Conservation (phyloP, 2,888 invertebrate species). For the Caenorhabditis sulstoni region DNA sequence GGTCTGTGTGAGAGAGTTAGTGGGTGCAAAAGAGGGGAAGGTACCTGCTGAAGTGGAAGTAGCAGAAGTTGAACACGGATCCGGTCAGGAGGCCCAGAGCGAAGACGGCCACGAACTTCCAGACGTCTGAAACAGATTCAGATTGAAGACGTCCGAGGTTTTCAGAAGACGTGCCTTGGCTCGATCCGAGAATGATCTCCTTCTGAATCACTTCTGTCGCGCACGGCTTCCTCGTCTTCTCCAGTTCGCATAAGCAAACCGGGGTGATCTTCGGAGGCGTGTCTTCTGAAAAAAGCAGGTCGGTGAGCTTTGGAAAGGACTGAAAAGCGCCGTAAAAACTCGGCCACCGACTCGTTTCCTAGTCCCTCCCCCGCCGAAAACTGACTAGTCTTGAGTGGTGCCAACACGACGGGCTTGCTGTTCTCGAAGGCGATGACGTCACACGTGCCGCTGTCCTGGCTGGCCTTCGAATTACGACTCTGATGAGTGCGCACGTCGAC, state of each 20-base stretch:
- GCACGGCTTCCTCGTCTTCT: conserved; percentile 43
- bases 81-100: conserved; percentile 53
- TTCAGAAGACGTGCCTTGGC: too few species aligned
- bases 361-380: too few species aligned
- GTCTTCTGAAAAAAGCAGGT: conserved; percentile 23
- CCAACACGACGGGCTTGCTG: conserved; percentile 37
- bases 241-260: conserved; percentile 25
- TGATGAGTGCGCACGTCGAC: conserved; percentile 55
- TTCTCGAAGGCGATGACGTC: conserved; percentile 41
- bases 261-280: conserved; percentile 6
- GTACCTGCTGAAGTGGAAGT: conserved; percentile 48
- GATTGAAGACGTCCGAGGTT: not conserved
- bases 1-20: conserved; percentile 17
- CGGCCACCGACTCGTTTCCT: too few species aligned
- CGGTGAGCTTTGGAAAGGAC: too few species aligned
- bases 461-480: conserved; percentile 1
- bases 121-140: conserved; percentile 25
- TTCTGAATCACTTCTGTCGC: conserved; percentile 66
- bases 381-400: conserved; percentile 43
- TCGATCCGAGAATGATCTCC: conserved; percentile 36
- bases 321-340: too few species aligned
- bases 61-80: conserved; percentile 56
- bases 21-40: conserved; percentile 8
- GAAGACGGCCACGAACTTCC: conserved; percentile 50
- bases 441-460: conserved; percentile 58